A percentile compares a stretch with the other conserved stretches of the same genome.
phyloP scores from a whole-genome alignment of 2,888 invertebrate genomes.

The Parelbella ahira region DNA sequence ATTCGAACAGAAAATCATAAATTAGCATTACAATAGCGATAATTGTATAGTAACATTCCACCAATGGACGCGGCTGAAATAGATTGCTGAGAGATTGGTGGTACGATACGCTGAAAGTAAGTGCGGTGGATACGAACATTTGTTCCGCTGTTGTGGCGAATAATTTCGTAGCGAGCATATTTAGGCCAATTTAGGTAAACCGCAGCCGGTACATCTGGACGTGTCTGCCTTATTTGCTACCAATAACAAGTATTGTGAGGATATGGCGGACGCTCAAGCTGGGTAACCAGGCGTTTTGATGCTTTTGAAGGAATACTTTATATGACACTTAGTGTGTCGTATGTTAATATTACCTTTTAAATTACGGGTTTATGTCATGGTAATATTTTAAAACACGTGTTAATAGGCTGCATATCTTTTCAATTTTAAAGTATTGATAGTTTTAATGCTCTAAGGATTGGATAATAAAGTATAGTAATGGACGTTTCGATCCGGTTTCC shows the following conservation, averaged over 20 bases:
- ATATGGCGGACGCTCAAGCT: not conserved
- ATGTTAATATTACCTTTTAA: too few species aligned
- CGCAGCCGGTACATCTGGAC: constrained; percentile 14
- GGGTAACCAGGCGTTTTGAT: constrained; percentile 3
- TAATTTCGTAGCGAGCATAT: constrained; percentile 12
- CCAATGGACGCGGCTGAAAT: not conserved
- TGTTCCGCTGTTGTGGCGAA: constrained; percentile 1
- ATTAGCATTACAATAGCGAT: not conserved
- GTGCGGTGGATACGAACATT: constrained; percentile 1
- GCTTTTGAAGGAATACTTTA: too few species aligned
- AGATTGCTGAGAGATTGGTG: constrained; percentile 2
- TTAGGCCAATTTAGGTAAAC: constrained; percentile 22
- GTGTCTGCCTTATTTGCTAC: constrained; percentile 22
- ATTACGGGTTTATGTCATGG: too few species aligned
- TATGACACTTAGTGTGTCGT: too few species aligned
- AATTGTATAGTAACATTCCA: constrained; percentile 4
- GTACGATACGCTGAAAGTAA: constrained; percentile 2
- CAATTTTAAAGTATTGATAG: too few species aligned
- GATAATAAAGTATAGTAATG: too few species aligned
- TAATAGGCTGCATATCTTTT: too few species aligned
- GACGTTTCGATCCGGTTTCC: too few species aligned
- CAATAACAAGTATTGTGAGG: constrained; percentile 20
- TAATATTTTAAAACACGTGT: too few species aligned
- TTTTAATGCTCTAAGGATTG: too few species aligned
- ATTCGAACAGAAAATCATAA: too few species aligned